Evolutionary conservation across 2,113 vertebrate genomes (phyloP), one percentile per base, ranked within the genome.

Genomic region (Ictalurus punctatus): DNA sequence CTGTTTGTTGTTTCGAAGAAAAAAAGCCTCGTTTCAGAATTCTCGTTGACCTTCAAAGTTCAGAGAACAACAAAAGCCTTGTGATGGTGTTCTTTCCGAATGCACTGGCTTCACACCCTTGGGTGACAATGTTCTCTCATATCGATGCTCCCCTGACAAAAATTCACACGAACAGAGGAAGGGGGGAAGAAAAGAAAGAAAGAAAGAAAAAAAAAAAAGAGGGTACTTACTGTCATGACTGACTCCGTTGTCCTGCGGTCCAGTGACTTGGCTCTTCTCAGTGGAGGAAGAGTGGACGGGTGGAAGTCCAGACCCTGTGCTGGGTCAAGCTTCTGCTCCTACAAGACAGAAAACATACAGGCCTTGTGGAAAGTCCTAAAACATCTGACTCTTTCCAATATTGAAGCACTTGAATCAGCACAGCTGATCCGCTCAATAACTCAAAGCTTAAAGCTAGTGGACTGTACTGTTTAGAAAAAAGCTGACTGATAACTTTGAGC

Each of bases 161-260:
- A 19, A 27, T 10, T 37, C 25, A 76, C 69, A 52, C 21, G n/a
- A 48, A 69, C 52, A 76, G 30, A 40, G 13, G 84, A 83, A 59
- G 21, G 25, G 71, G 65, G 27, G 25, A 13, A 34, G 34, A 48
- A 83, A 40, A 44, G 40, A 44, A 44, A 44, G 4, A 44, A 44
- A 44, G 40, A 44, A 44, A 44, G 40, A 40, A 44, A 44, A 44
- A 44, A 44, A 44, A 44, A 4, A 44, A 44, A 44, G 4, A 4
- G 44, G 82, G 16, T 27, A 90, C 95, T 96, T 90, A 97, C 96
- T 21, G 96, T 97, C 96, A 97, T 97, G 89, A 97, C 95, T 0
- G 96, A 97, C 90, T 97, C 96, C 0, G 96, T 97, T 65, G 96
- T 97, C 90, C 96, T 93, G 79, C 96, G 92, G 92, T 97, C 96